Percentiles rank a stretch among this genome's conserved stretches.
phyloP scores from a whole-genome alignment of 1,140 invertebrate species.

The Geopemphigus sp. region DNA sequence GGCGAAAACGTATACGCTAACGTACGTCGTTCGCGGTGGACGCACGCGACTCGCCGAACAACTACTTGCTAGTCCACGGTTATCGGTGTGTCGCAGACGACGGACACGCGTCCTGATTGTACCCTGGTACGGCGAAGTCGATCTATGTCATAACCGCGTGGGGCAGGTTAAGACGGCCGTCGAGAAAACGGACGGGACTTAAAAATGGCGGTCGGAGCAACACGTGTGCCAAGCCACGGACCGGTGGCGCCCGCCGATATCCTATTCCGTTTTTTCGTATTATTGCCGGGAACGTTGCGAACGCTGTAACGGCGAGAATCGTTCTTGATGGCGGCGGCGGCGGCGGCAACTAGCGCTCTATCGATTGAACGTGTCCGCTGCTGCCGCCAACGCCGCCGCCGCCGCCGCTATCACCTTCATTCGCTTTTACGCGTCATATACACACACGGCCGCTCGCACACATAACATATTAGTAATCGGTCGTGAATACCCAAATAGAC shows the following conservation, averaged over 20 bases:
- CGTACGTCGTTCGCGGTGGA: too few relatives aligned
- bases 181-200: not conserved
- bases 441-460: too few relatives aligned
- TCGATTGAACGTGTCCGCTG: constrained; percentile 10
- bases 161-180: not conserved
- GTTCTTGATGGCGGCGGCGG: not conserved
- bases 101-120: not conserved
- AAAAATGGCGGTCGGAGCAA: not conserved
- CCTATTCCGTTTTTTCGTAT: too few relatives aligned
- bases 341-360: constrained; percentile 5
- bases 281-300: not conserved
- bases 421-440: too few relatives aligned
- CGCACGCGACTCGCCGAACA: too few relatives aligned
- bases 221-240: not conserved
- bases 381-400: not conserved
- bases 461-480: not conserved
- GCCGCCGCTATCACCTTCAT: too few relatives aligned
- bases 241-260: too few relatives aligned
- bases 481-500: too few relatives aligned
- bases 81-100: too few relatives aligned
- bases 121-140: constrained; percentile 15
- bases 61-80: too few relatives aligned
- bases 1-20: too few relatives aligned
- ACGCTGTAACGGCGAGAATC: not conserved
- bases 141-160: constrained; percentile 18